Evolutionary conservation across 2,797 vertebrate genomes (phyloP), one percentile per base, ranked within the genome.

Genomic region (Dendrocincla fuliginosa): DNA sequence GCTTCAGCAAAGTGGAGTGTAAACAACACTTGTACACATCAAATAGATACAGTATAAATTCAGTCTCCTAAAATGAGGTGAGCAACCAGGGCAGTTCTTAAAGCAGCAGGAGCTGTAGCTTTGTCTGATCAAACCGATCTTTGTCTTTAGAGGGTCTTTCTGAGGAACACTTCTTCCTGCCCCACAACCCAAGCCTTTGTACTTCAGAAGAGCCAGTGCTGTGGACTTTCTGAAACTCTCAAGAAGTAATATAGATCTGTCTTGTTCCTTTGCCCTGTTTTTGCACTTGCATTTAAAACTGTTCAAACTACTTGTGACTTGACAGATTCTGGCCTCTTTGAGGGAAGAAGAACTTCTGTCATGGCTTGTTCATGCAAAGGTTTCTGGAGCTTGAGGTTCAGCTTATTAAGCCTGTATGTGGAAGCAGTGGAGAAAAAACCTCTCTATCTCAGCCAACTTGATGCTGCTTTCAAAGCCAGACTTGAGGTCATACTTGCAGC

Each of bases 1-100:
- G 0, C 77, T 90, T 93, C 60, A 90, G 67, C 67, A 96, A 75
- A 95, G 85, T 65, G 47, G 78, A 68, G 63, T 81, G 55, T 90
- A 91, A 96, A 89, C 77, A 91, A 67, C 70, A 57, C 70, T 90
- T 93, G 49, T 93, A 79, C 37, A 42, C 89, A 90, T 92, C 81
- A 85, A 60, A 81, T 61, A 92, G 75, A 63, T 61, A 79, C 50
- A 69, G 42, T 87, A 39, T 74, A 90, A 96, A 91, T 96, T 60
- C 32, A 53, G 53, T 18, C 20, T 57, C 20, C 69, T 59, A 73
- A 84, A 92, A 61, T 82, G 25, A 82, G 59, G 23, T 84, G 61
- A 76, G 57, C 63, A 87, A 41, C 74, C 74, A 56, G 28, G n/a
- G 55, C 59, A 84, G 5, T 69, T 87, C 27, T 79, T 35, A 87